Base-by-base conservation (phyloP, 2,113 vertebrate genomes). In the Choloepus hoffmanni region DNA sequence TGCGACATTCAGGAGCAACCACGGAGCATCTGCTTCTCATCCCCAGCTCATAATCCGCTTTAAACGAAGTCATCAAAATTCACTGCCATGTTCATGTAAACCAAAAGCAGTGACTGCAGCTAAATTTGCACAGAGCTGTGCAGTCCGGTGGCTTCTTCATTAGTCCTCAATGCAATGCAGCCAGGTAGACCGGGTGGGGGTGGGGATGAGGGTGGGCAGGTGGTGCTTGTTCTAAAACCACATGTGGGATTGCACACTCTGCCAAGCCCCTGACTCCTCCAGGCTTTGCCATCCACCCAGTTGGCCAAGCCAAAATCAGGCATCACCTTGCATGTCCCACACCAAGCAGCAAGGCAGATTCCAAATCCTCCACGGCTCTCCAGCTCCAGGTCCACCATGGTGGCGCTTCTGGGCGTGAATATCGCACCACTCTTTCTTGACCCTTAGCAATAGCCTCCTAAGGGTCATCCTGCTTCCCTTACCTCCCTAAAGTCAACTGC, bases 81-180 rank as follows among this genome's bases (percentile, higher is more conserved):
- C 93, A 87, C 36, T 1, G 24, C 68, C 93, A 72, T 0, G 5
- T 60, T 58, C 82, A 2, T 1, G 26, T 7, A 3, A 21, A 78
- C 24, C 6, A 28, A 40, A 11, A 2, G 58, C 50, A 2, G 63
- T 1, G 0, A 26, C 4, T 9, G 90, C 23, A 58, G 4, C 19
- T 0, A 4, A 3, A 15, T 70, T 28, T 16, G 14, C 70, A 14
- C 0, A 19, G 36, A 0, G 0, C 60, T 0, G 4, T 0, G 16
- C 0, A 10, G 53, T 7, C 0, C 0, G 13, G 55, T 23, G 28
- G 62, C 3, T 10, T 10, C 68, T 19, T 6, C 45, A 0, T 2
- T 33, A 11, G 4, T 5, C 18, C 62, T 5, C 2, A 15, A 11
- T 19, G 0, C 14, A 14, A 4, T 21, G 26, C 0, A 0, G 28